Percentiles rank a stretch among this genome's conserved stretches.
Evolutionary conservation across 1,140 invertebrate genomes (phyloP).

Genomic region (Galendromus occidentalis): DNA sequence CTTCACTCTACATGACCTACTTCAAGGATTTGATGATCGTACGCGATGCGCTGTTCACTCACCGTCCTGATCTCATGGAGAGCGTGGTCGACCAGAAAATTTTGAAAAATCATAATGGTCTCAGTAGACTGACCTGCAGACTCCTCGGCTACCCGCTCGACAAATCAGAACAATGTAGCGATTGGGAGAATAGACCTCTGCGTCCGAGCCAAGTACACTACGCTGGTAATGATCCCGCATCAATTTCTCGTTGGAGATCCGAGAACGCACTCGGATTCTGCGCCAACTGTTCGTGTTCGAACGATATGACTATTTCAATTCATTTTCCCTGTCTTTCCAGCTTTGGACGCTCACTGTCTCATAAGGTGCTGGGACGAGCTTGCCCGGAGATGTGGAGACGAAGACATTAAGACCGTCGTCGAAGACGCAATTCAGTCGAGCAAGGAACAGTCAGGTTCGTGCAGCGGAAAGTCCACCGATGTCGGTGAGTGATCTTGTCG

Average conservation of each 20-base stretch:
- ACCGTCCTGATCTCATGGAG: constrained; percentile 14
- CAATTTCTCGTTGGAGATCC: neutral
- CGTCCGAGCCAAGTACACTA: constrained; percentile 50
- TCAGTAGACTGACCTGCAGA: constrained; percentile 46
- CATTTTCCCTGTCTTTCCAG: neutral
- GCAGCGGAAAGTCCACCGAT: too few relatives aligned
- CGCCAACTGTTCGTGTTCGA: neutral
- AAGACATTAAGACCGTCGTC: too few relatives aligned
- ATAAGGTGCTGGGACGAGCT: neutral
- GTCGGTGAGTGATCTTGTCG: too few relatives aligned
- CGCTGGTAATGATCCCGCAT: constrained; percentile 35
- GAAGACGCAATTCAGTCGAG: too few relatives aligned
- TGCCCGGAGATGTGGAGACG: neutral
- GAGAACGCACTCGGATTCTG: too few relatives aligned
- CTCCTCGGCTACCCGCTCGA: constrained; percentile 49
- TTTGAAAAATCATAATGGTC: constrained; percentile 23
- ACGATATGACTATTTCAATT: neutral
- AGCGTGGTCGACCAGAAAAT: constrained; percentile 30
- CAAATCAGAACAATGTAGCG: constrained; percentile 63
- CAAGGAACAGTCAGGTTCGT: too few relatives aligned
- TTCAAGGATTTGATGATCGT: neutral
- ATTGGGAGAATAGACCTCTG: constrained; percentile 62
- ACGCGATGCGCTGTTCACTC: neutral
- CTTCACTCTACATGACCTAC: neutral
- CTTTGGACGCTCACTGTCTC: neutral